Evolutionary conservation across 1,140 invertebrate species (phyloP).

Genomic region (Pygmarrhopalites habei): DNA sequence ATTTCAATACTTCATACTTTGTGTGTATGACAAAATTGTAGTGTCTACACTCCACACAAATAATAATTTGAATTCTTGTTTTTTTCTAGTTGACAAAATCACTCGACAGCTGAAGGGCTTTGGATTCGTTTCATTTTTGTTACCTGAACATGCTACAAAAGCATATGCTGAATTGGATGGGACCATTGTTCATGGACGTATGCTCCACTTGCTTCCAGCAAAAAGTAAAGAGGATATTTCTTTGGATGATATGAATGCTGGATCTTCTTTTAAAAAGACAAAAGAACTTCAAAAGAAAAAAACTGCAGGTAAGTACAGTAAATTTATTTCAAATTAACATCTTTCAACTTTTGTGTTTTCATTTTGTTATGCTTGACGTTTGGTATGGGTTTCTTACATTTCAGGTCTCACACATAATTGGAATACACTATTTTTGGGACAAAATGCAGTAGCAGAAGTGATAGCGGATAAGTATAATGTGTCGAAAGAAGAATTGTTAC

Average conservation of each 20-base stretch:
- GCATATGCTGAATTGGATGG: conserved; percentile 86
- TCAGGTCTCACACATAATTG: conserved; percentile 76
- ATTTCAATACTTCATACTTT: too few relatives aligned
- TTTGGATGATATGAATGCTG: background rate
- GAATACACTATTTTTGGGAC: conserved; percentile 92
- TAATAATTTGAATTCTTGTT: too few relatives aligned
- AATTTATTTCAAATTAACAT: too few relatives aligned
- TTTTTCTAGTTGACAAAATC: conserved; percentile 74
- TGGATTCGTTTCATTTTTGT: conserved; percentile 83
- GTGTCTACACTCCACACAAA: too few relatives aligned
- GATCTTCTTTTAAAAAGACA: conserved; percentile 71
- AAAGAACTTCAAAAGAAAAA: conserved; percentile 73
- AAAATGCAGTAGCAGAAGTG: conserved; percentile 86
- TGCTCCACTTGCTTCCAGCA: conserved; percentile 87
- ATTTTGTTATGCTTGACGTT: background rate
- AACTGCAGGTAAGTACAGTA: conserved; percentile 47
- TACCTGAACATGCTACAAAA: conserved; percentile 89
- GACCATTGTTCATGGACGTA: conserved; percentile 76
- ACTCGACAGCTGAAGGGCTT: conserved; percentile 88
- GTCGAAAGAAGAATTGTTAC: conserved; percentile 61
- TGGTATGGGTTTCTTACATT: conserved; percentile 6
- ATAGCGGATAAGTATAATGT: conserved; percentile 79
- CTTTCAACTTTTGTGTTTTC: background rate
- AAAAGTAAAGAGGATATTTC: conserved; percentile 56
- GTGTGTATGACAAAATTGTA: too few relatives aligned